Percentiles rank a stretch among this genome's conserved stretches.
These are phyloP conservation scores for Callyntrura sp. DNA, from an alignment of 2,888 invertebrate genomes.

Conservation along the genomic window DNA sequence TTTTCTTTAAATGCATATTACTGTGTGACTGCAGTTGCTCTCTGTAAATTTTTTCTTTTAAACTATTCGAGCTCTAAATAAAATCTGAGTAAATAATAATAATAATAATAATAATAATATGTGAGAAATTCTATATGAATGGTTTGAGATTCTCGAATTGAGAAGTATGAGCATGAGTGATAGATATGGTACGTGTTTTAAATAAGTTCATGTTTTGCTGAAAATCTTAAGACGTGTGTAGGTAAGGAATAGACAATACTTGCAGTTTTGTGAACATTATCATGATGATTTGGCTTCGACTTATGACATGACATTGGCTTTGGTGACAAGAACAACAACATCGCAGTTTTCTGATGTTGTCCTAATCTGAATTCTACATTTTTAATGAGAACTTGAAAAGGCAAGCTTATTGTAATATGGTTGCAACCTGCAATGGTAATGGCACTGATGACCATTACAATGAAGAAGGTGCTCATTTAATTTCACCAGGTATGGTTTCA, in stretches of 20 bases:
- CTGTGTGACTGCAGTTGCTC: background rate
- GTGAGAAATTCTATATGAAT: too few relatives aligned
- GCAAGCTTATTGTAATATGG: background rate
- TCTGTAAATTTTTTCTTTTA: background rate
- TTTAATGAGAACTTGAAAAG: slow-evolving; percentile 12
- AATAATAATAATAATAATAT: too few relatives aligned
- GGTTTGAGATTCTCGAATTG: too few relatives aligned
- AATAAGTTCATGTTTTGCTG: background rate
- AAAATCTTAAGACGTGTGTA: background rate
- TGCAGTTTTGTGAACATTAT: background rate
- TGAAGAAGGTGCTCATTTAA: slow-evolving; percentile 7
- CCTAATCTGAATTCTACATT: slow-evolving; percentile 2
- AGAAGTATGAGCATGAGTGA: background rate
- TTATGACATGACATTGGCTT: slow-evolving; percentile 33
- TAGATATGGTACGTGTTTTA: background rate
- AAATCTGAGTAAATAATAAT: background rate
- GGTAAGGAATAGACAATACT: background rate
- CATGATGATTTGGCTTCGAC: slow-evolving; percentile 16
- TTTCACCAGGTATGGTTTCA: background rate
- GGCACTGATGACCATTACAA: background rate
- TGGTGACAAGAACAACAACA: background rate
- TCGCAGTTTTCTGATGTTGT: background rate
- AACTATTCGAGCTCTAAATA: background rate
- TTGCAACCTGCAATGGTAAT: background rate
- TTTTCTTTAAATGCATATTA: background rate